Conservation (phyloP, 1,140 invertebrate species). For the Drosophila ironensis region DNA sequence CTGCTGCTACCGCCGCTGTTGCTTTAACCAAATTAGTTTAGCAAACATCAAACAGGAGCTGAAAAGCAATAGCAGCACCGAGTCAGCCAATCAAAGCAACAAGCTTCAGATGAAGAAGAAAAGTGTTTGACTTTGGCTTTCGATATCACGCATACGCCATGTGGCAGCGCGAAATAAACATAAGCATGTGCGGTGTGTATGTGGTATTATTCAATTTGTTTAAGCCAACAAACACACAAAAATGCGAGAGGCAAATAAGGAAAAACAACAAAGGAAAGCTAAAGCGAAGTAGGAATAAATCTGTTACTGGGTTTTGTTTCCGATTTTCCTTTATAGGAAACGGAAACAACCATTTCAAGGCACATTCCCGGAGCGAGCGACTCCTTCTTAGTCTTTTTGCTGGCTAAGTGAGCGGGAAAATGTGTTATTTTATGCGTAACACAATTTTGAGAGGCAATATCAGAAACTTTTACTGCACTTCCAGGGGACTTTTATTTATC, state of each 20-base stretch:
- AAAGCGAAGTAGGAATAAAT: conserved; percentile 1
- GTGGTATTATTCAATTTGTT: conserved; percentile 69
- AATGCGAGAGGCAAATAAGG: conserved; percentile 11
- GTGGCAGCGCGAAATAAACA: conserved; percentile 35
- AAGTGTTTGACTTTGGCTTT: conserved; percentile 38
- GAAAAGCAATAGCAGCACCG: not conserved
- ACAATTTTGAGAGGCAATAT: conserved; percentile 47
- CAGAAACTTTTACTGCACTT: conserved; percentile 41
- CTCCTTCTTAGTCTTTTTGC: conserved; percentile 19
- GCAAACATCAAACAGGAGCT: conserved; percentile 62
- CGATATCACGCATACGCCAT: conserved; percentile 56
- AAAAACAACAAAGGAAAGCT: conserved; percentile 3
- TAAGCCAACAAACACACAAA: conserved; percentile 46
- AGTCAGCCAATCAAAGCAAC: conserved; percentile 45
- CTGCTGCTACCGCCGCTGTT: conserved; percentile 35
- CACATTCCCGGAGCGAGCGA: conserved; percentile 51
- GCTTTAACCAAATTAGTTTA: conserved; percentile 80
- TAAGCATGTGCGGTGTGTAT: conserved; percentile 12
- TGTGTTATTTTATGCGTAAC: conserved; percentile 65
- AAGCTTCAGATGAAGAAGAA: conserved; percentile 27
- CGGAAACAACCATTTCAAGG: conserved; percentile 45
- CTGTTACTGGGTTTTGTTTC: conserved; percentile 23
- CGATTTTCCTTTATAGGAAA: conserved; percentile 4
- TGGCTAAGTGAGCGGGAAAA: conserved; percentile 48
- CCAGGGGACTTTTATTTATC: conserved; percentile 14